Evolutionary conservation across 2,888 invertebrate species (phyloP).

Genomic region (Philhelius pedissequus): DNA sequence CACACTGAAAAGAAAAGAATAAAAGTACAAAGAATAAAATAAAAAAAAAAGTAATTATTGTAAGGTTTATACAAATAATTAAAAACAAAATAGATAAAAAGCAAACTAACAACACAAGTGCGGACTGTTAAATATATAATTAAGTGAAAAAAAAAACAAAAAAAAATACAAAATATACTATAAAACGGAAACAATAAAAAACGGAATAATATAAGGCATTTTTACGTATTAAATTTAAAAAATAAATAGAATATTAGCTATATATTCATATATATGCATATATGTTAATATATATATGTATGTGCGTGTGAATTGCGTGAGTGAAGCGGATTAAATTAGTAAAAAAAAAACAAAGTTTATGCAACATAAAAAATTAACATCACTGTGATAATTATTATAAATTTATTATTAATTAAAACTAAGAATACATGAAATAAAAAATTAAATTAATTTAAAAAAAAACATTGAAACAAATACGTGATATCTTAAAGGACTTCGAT

Average conservation of each 20-base stretch:
- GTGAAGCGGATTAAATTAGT: slow-evolving; percentile 73
- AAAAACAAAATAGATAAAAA: slow-evolving; percentile 28
- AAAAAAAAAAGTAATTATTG: slow-evolving; percentile 63
- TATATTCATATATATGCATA: slow-evolving; percentile 66
- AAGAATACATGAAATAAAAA: slow-evolving; percentile 73
- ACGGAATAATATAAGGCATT: slow-evolving; percentile 72
- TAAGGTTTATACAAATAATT: slow-evolving; percentile 63
- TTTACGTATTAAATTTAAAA: slow-evolving; percentile 68
- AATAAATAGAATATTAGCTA: slow-evolving; percentile 56
- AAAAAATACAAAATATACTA: slow-evolving; percentile 72
- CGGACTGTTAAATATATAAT: slow-evolving; percentile 59
- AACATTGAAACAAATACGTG: slow-evolving; percentile 79
- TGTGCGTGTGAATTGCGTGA: slow-evolving; percentile 78
- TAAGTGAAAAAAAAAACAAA: slow-evolving; percentile 64
- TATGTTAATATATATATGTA: slow-evolving; percentile 71
- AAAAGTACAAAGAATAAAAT: slow-evolving; percentile 66
- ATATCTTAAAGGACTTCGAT: slow-evolving; percentile 79
- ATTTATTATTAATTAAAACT: slow-evolving; percentile 76
- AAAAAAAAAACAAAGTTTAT: slow-evolving; percentile 77
- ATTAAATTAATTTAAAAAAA: slow-evolving; percentile 75
- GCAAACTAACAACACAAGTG: slow-evolving; percentile 55
- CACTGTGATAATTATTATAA: slow-evolving; percentile 79
- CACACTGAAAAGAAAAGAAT: slow-evolving; percentile 68
- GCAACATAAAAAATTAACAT: slow-evolving; percentile 78
- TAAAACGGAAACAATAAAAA: slow-evolving; percentile 73